phyloP scores from a whole-genome alignment of 2,797 vertebrate genomes.

The Enteromius anoplus region DNA sequence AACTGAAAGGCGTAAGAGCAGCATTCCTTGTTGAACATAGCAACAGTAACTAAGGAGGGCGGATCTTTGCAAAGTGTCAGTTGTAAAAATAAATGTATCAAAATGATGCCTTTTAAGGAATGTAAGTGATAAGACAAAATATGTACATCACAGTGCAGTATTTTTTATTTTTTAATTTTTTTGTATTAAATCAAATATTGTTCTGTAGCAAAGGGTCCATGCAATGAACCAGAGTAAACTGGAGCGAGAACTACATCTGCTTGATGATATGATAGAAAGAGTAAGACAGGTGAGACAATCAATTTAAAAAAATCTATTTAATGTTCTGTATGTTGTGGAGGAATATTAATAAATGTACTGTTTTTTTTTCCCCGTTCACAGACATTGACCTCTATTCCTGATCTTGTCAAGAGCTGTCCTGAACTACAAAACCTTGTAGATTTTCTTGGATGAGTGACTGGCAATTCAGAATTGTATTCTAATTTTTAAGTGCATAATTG shows the following conservation, averaged over 20 bases:
- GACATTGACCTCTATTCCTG: conserved; percentile 76
- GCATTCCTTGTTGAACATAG: neutral
- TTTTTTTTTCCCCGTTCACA: conserved; percentile 48
- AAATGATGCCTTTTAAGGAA: neutral
- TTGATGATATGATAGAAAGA: conserved; percentile 75
- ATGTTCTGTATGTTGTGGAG: neutral
- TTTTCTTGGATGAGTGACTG: conserved; percentile 70
- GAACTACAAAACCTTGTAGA: conserved; percentile 72
- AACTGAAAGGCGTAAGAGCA: neutral
- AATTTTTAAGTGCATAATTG: conserved; percentile 10
- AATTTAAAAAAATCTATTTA: neutral
- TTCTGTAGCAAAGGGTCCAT: conserved; percentile 76
- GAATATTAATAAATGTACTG: neutral
- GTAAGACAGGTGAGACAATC: conserved; percentile 73
- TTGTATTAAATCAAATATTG: neutral
- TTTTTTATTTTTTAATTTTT: neutral
- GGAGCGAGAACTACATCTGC: conserved; percentile 76
- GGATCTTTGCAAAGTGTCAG: neutral
- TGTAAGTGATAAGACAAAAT: neutral
- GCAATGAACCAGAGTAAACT: conserved; percentile 76
- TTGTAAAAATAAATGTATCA: neutral
- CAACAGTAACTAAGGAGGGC: neutral
- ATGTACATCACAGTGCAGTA: neutral
- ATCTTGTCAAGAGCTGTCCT: conserved; percentile 67
- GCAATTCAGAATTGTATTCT: neutral